Evolutionary conservation across 2,888 invertebrate species (phyloP).

Genomic region (Fabriciana adippe): DNA sequence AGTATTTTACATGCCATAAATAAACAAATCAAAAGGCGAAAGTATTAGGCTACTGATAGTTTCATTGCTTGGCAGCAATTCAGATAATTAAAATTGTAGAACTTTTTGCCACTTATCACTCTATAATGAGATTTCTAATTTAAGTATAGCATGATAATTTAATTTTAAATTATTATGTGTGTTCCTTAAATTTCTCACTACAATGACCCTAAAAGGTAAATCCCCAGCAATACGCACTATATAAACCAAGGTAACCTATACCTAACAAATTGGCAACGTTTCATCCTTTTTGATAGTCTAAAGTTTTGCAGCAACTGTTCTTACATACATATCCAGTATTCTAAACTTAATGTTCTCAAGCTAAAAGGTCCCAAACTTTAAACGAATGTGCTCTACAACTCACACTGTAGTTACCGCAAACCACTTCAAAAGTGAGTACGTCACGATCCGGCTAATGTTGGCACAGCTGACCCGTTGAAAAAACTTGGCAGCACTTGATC

Average conservation of each 20-base stretch:
- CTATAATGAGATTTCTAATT: too few relatives aligned
- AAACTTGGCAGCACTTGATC: slow-evolving; percentile 39
- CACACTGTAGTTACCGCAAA: slow-evolving; percentile 19
- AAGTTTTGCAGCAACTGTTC: neutral
- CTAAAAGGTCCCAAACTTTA: slow-evolving; percentile 16
- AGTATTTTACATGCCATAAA: too few relatives aligned
- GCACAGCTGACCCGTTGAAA: slow-evolving; percentile 36
- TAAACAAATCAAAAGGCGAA: too few relatives aligned
- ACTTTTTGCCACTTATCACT: too few relatives aligned
- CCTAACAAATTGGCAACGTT: neutral
- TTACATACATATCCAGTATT: slow-evolving; percentile 6
- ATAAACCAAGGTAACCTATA: neutral
- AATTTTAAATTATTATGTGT: too few relatives aligned
- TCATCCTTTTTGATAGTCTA: neutral
- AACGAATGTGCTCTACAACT: slow-evolving; percentile 9
- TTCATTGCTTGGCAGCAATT: too few relatives aligned
- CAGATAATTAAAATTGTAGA: too few relatives aligned
- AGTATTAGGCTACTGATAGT: too few relatives aligned
- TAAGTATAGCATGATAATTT: too few relatives aligned
- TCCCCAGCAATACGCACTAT: neutral
- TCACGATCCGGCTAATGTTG: slow-evolving; percentile 33
- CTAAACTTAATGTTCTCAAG: slow-evolving; percentile 8
- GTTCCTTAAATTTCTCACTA: too few relatives aligned
- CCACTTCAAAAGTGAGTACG: slow-evolving; percentile 29
- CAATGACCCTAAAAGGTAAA: neutral